Base-by-base conservation (phyloP, 1,140 invertebrate genomes). In the Drosophila azteca region DNA sequence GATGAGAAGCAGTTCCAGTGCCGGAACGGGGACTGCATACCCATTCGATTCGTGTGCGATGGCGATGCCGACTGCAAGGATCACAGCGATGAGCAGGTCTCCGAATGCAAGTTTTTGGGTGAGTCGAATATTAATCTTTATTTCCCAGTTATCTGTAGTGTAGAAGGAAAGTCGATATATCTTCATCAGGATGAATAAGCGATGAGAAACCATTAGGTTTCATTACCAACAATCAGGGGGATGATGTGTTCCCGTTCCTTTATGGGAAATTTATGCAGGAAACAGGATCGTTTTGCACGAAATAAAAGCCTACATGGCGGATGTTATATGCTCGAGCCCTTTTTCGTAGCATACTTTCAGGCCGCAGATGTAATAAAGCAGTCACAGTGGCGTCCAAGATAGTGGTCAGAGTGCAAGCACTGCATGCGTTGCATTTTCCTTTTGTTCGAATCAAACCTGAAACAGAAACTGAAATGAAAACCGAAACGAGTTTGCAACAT, bases 1-100 rank as follows among this genome's bases (percentile, higher is more conserved):
- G 93, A 94, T n/a, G 90, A 94, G 77, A 94, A 94, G 90, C 95
- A 96, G 83, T 96, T 96, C 89, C 93, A 94, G 84, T 97, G 96
- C 90, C 93, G 91, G 50, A 96, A 95, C 80, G 96, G 96, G 71
- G 94, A 94, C 79, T 98, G 97, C 92, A 97, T 98, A 92, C 96
- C 96, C 6, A 92, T 95, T 58, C 92, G 95, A 72, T 97, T 96
- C 94, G 93, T 95, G 22, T 97, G 96, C 85, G 96, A 97, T 79
- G 94, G 94, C 54, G 93, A 95, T 60, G 93, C 95, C 75, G 96
- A 97, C 90, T 97, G 96, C 91, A 93, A 93, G 39, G 96, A 97
- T 92, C 94, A 94, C 77, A 96, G 95, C 15, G 96, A 97, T 90
- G 96, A 97, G 92, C 93, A 93, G 80, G 92, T 94, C 6, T 91